A percentile compares a stretch with the other conserved stretches of the same genome.
Evolutionary conservation across 2,113 vertebrate genomes (phyloP).

Genomic region (Neodon shergylaensis): DNA sequence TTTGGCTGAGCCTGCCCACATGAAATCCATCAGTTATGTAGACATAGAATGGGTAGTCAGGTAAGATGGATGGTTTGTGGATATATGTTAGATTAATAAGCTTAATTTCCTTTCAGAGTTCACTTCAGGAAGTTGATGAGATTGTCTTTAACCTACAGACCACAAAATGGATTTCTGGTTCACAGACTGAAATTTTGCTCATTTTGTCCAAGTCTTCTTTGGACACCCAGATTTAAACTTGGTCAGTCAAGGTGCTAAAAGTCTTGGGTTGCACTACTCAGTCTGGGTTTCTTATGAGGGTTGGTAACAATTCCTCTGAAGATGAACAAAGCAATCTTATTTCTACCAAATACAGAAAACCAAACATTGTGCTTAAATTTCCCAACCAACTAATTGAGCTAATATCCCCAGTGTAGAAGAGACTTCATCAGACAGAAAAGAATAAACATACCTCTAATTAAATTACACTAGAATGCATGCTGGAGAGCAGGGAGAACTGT

Average conservation of each 20-base stretch:
- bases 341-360: conserved; percentile 24
- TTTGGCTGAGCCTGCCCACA: background rate
- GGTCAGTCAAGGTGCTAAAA: background rate
- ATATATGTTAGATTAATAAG: background rate
- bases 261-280: background rate
- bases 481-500: conserved; percentile 9
- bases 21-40: background rate
- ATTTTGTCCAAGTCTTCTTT: conserved; percentile 1
- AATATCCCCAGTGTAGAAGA: background rate
- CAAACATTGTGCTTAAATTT: conserved; percentile 22
- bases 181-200: conserved; percentile 9
- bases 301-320: background rate
- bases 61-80: background rate
- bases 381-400: conserved; percentile 17
- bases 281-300: background rate
- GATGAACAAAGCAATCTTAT: background rate
- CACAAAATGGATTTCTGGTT: conserved; percentile 25
- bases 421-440: background rate
- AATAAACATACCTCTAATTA: conserved; percentile 30
- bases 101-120: background rate
- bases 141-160: background rate
- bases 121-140: conserved; percentile 19
- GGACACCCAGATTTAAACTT: background rate
- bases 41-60: background rate
- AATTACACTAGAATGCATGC: background rate